Conservation (phyloP, 2,888 invertebrate genomes). For the Eupithecia pulchellata region DNA sequence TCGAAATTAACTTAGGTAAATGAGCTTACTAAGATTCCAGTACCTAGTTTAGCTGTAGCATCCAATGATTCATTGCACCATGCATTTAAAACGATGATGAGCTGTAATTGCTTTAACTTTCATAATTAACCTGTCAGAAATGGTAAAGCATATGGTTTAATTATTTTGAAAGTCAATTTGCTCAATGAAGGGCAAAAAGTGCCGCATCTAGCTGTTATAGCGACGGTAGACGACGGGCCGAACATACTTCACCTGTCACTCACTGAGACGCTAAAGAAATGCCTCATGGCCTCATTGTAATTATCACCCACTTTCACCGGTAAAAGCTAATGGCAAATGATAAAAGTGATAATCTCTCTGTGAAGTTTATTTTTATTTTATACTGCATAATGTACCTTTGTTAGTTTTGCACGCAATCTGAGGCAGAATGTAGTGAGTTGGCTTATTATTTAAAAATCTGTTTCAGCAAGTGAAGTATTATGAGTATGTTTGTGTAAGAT, state of each 20-base stretch:
- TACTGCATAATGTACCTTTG: no score
- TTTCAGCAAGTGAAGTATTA: no score
- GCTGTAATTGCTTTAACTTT: constrained; percentile 18
- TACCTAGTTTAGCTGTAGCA: not conserved
- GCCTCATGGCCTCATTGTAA: constrained; percentile 22
- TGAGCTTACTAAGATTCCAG: not conserved
- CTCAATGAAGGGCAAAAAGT: constrained; percentile 29
- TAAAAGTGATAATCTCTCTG: constrained; percentile 16
- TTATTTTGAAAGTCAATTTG: constrained; percentile 39
- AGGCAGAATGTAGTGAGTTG: no score
- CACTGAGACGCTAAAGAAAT: constrained; percentile 6
- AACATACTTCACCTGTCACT: constrained; percentile 5
- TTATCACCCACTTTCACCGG: constrained; percentile 41
- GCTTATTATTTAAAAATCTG: no score
- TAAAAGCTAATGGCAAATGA: constrained; percentile 36
- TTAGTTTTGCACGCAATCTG: no score
- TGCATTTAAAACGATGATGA: constrained; percentile 1
- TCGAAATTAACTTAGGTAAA: not conserved
- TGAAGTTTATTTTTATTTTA: not conserved
- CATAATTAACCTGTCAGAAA: constrained; percentile 22
- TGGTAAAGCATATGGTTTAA: constrained; percentile 41
- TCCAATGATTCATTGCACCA: not conserved
- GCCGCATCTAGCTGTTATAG: not conserved
- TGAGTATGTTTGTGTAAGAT: not conserved
- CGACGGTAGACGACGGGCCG: not conserved